These are phyloP conservation scores for Astyanax mexicanus DNA, from an alignment of 2,797 vertebrate genomes.

Conservation along the genomic window DNA sequence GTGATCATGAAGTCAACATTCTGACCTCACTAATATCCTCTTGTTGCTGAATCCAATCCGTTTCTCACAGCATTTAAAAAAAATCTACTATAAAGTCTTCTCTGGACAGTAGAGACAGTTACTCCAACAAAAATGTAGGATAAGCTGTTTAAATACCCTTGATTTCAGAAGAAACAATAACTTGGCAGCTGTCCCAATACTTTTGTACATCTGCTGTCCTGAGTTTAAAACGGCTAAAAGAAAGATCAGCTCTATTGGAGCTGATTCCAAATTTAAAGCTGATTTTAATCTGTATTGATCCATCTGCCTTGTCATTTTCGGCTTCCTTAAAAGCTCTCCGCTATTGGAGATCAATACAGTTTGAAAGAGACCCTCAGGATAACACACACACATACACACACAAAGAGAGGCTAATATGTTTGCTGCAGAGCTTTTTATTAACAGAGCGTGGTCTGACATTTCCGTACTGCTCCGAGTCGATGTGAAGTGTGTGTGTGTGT, in stretches of 20 bases:
- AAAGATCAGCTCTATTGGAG: neutral
- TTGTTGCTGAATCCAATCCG: no score
- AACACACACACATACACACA: neutral
- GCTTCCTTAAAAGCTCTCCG: neutral
- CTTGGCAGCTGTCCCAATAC: neutral
- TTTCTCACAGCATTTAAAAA: no score
- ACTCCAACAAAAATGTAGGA: no score
- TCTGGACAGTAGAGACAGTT: no score
- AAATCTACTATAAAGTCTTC: no score
- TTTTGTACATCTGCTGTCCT: neutral
- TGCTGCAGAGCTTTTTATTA: neutral
- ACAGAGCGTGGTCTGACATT: conserved; percentile 18
- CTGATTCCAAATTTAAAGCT: conserved; percentile 13
- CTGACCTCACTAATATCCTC: no score
- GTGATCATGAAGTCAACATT: no score
- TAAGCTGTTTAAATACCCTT: no score
- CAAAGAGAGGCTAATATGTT: neutral
- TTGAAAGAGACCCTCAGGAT: conserved; percentile 1
- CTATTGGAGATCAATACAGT: neutral
- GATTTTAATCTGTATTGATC: neutral
- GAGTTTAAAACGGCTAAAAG: neutral
- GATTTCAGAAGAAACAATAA: no score
- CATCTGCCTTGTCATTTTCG: neutral
- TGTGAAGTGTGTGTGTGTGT: neutral
- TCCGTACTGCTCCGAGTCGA: conserved; percentile 1